These are phyloP conservation scores for Chiridota heheva DNA, from an alignment of 35 echinoderm and acorn worm genomes.

Conservation along the genomic window DNA sequence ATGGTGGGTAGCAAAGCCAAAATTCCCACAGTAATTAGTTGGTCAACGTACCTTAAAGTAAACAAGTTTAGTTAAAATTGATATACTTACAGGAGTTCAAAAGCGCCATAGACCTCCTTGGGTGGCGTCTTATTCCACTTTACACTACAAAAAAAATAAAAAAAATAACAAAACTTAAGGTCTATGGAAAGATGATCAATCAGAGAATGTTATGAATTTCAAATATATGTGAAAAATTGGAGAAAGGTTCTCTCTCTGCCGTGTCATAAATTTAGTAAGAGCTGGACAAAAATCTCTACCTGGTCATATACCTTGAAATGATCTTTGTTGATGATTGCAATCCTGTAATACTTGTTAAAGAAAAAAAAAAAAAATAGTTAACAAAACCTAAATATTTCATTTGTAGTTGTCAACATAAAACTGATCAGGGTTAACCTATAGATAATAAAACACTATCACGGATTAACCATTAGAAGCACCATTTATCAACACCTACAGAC, in stretches of 20 bases:
- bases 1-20: background rate
- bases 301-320: background rate
- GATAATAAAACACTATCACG: no score
- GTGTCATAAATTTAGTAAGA: background rate
- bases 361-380: background rate
- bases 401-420: no score
- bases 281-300: background rate
- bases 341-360: no score
- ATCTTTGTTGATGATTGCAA: background rate
- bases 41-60: background rate
- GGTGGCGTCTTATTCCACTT: slow-evolving; percentile 92
- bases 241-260: background rate
- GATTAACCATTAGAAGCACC: no score
- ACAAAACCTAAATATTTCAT: no score
- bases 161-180: background rate
- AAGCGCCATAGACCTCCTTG: slow-evolving; percentile 83
- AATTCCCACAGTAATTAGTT: background rate
- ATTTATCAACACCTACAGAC: no score
- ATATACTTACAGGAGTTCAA: slow-evolving; percentile 96
- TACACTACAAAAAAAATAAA: slow-evolving; percentile 57
- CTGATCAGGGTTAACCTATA: no score
- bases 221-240: background rate
- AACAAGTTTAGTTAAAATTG: slow-evolving; percentile 12
- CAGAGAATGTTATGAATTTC: background rate
- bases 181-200: background rate